phyloP scores from a whole-genome alignment of 1,140 invertebrate species.

The Diploscapter pachys region DNA sequence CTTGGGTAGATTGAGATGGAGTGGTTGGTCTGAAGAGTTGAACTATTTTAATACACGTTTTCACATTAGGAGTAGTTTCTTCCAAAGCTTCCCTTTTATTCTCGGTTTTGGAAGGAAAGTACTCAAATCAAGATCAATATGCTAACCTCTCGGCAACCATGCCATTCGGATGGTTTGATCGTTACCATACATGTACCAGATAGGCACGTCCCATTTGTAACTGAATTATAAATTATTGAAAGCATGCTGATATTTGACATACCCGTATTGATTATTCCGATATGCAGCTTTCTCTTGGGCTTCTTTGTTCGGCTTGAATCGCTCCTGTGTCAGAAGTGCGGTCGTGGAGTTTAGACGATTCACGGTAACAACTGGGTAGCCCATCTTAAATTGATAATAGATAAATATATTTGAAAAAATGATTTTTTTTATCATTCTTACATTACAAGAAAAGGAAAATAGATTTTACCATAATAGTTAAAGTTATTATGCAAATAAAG shows the following conservation, averaged over 20 bases:
- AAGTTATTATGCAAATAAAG: no score
- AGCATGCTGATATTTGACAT: not conserved
- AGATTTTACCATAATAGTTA: no score
- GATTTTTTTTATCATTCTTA: not conserved
- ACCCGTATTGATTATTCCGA: conserved; percentile 1
- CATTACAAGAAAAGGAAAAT: no score
- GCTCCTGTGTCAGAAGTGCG: not conserved
- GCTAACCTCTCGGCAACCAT: no score
- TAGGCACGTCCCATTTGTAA: conserved; percentile 36
- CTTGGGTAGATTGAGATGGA: no score
- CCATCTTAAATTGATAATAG: conserved; percentile 18
- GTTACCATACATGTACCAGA: conserved; percentile 19
- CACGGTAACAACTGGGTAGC: conserved; percentile 19
- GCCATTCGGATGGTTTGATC: not conserved
- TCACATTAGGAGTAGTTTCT: no score
- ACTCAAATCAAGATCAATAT: no score
- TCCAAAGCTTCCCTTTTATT: no score
- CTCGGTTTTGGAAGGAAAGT: no score
- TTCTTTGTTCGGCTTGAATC: conserved; percentile 23
- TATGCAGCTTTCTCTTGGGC: conserved; percentile 19
- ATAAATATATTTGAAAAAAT: not conserved
- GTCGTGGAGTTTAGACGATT: conserved; percentile 13
- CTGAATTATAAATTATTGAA: not conserved
- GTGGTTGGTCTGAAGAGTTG: no score
- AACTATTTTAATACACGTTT: no score